These are phyloP conservation scores for Coreoperca whiteheadi DNA, from an alignment of 2,113 vertebrate species.

Conservation along the genomic window DNA sequence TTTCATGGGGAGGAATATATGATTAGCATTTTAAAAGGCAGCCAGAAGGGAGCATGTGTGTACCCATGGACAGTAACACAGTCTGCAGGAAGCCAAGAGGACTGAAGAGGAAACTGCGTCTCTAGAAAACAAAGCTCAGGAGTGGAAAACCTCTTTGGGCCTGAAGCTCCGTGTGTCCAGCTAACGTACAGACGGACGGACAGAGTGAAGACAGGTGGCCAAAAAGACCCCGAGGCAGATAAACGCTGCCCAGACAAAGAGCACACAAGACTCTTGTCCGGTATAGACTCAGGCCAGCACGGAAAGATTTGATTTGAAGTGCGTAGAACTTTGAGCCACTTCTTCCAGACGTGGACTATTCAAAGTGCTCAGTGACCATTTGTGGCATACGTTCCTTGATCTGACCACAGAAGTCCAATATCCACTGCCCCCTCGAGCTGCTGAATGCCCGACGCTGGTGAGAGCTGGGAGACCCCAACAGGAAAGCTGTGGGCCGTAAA, in stretches of 20 bases:
- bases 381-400: no score
- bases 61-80: not conserved
- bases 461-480: no score
- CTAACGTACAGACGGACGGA: not conserved
- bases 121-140: not conserved
- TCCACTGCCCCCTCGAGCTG: no score
- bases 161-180: not conserved
- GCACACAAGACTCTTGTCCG: not conserved
- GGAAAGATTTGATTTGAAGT: not conserved
- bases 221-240: not conserved
- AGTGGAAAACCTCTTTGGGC: conserved; percentile 7
- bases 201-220: not conserved
- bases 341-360: not conserved
- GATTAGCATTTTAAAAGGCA: not conserved
- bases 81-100: conserved; percentile 1
- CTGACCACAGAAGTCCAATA: no score
- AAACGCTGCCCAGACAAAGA: not conserved
- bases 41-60: not conserved
- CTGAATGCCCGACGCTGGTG: not conserved
- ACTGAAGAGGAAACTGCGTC: not conserved
- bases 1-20: conserved; percentile 34
- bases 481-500: no score
- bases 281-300: no score
- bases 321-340: not conserved
- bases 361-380: not conserved